Evolutionary conservation across 2,888 invertebrate genomes (phyloP).

Genomic region (Halictus ligatus): DNA sequence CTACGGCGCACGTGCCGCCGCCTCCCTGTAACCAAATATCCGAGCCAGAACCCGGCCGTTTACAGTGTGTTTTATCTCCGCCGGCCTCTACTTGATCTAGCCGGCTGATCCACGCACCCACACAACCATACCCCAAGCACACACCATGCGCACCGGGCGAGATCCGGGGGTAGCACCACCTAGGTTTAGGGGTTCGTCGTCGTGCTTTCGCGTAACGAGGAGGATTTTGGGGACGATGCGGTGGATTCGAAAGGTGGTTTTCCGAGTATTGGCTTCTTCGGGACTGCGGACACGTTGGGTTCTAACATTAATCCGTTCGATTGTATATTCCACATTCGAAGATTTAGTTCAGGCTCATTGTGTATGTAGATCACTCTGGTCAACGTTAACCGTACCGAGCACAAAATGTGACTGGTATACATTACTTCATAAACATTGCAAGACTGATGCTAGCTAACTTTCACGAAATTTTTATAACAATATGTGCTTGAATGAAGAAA

Average conservation of each 20-base stretch:
- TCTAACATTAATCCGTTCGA: background rate
- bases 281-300: background rate
- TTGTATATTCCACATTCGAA: too few species aligned
- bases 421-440: too few species aligned
- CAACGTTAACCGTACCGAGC: too few species aligned
- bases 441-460: too few species aligned
- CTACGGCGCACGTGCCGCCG: slow-evolving; percentile 83
- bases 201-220: background rate
- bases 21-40: slow-evolving; percentile 83
- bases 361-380: too few species aligned
- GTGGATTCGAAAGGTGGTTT: background rate
- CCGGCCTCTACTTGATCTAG: slow-evolving; percentile 65
- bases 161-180: background rate
- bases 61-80: slow-evolving; percentile 73
- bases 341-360: too few species aligned
- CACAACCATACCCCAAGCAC: background rate
- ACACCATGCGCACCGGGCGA: background rate
- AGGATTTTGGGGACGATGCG: background rate
- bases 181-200: background rate
- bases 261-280: background rate
- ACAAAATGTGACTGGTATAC: too few species aligned
- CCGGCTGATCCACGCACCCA: slow-evolving; percentile 57
- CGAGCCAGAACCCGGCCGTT: slow-evolving; percentile 66
- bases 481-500: too few species aligned
- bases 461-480: too few species aligned